These are phyloP conservation scores for Marasmarcha lunaedactyla DNA, from an alignment of 2,888 invertebrate species.

Conservation along the genomic window DNA sequence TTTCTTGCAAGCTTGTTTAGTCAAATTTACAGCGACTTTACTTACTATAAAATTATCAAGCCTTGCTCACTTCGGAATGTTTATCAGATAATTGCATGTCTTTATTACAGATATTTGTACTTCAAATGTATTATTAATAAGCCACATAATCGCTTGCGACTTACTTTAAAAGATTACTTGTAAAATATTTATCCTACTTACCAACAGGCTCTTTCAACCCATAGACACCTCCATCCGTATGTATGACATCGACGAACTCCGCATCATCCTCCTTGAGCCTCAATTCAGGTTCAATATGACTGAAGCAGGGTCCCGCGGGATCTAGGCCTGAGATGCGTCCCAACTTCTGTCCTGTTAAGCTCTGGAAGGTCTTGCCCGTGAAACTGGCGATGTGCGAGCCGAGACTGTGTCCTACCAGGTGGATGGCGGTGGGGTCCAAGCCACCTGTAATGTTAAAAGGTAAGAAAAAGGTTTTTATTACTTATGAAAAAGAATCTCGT, in stretches of 20 bases:
- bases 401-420: slow-evolving; percentile 56
- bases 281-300: slow-evolving; percentile 25
- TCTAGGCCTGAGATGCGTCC: slow-evolving; percentile 47
- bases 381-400: slow-evolving; percentile 51
- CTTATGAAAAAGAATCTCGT: too few species aligned
- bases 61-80: too few species aligned
- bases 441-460: slow-evolving; percentile 33
- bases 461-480: neutral
- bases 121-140: too few species aligned
- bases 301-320: slow-evolving; percentile 59
- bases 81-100: too few species aligned
- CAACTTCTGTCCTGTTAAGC: slow-evolving; percentile 29
- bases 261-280: slow-evolving; percentile 36
- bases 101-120: too few species aligned
- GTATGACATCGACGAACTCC: slow-evolving; percentile 41
- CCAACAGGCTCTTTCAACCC: slow-evolving; percentile 38
- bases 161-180: too few species aligned
- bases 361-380: slow-evolving; percentile 34
- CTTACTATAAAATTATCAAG: too few species aligned
- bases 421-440: slow-evolving; percentile 29
- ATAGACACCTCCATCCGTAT: slow-evolving; percentile 43
- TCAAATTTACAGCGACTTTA: too few species aligned
- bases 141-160: too few species aligned
- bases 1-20: too few species aligned
- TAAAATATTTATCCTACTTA: slow-evolving; percentile 27